phyloP scores from a whole-genome alignment of 2,797 vertebrate species.

The Dallia pectoralis region DNA sequence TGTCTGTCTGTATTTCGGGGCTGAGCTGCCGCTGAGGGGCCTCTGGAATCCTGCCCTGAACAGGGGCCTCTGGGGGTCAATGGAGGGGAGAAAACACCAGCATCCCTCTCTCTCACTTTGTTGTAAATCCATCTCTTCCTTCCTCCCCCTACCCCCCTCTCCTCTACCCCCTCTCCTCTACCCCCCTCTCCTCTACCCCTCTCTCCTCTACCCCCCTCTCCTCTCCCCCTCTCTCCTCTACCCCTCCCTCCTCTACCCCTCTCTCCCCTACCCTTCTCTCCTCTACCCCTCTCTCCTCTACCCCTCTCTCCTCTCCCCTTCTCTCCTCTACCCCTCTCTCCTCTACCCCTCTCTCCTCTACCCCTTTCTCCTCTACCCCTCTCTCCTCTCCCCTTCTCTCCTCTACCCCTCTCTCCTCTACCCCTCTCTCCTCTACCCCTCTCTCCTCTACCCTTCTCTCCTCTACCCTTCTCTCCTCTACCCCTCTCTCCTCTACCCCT shows the following conservation, averaged over 20 bases:
- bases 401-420: conserved; percentile 2
- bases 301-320: too few species aligned
- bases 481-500: conserved; percentile 44
- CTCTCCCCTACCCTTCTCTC: too few species aligned
- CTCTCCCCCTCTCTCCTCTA: conserved; percentile 37
- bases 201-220: conserved; percentile 17
- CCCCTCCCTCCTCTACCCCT: too few species aligned
- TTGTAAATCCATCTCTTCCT: conserved; percentile 54
- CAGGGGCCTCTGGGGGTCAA: conserved; percentile 47
- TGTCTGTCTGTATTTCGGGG: conserved; percentile 16
- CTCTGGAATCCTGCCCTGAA: conserved; percentile 46
- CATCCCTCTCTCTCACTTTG: conserved; percentile 36
- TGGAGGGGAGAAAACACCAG: conserved; percentile 59
- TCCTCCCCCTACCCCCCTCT: conserved; percentile 17
- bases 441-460: conserved; percentile 19
- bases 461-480: conserved; percentile 13
- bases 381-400: conserved; percentile 20
- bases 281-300: too few species aligned
- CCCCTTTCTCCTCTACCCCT: too few species aligned
- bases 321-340: too few species aligned
- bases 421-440: too few species aligned
- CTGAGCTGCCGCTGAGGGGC: conserved; percentile 19
- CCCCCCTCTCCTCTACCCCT: conserved; percentile 26
- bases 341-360: too few species aligned
- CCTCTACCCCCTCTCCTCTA: conserved; percentile 12